Conservation (phyloP, 2,113 vertebrate genomes). For the Pogonocichla stellata region DNA sequence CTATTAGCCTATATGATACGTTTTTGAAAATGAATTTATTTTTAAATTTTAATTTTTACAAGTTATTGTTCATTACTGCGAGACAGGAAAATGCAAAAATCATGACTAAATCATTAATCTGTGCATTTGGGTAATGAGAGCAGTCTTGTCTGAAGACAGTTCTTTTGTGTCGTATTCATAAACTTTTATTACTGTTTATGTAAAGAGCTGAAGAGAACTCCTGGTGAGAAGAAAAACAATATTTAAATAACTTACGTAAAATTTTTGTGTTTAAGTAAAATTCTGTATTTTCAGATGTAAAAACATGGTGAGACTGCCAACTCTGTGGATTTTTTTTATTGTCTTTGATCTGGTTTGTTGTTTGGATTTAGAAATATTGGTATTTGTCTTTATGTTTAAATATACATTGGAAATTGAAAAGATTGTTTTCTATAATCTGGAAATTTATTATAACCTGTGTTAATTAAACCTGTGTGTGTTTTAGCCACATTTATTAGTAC, state of each 20-base stretch:
- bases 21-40: slow-evolving; percentile 4
- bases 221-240: background rate
- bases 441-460: background rate
- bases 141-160: background rate
- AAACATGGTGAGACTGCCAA: background rate
- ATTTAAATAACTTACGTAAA: background rate
- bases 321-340: background rate
- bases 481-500: background rate
- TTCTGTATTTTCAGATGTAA: background rate
- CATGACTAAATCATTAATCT: background rate
- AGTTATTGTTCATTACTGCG: slow-evolving; percentile 12
- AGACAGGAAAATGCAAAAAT: background rate
- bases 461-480: too few species aligned
- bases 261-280: background rate
- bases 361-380: background rate
- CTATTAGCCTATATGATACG: background rate
- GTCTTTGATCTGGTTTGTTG: background rate
- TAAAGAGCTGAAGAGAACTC: background rate
- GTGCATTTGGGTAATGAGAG: background rate
- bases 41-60: slow-evolving; percentile 2
- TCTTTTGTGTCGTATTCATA: background rate
- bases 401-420: background rate
- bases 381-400: background rate
- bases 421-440: background rate
- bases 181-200: background rate